A percentile compares a stretch with the other conserved stretches of the same genome.
These are phyloP conservation scores for Gymnoscopelus microlampas DNA, from an alignment of 2,797 vertebrate species.

Conservation along the genomic window DNA sequence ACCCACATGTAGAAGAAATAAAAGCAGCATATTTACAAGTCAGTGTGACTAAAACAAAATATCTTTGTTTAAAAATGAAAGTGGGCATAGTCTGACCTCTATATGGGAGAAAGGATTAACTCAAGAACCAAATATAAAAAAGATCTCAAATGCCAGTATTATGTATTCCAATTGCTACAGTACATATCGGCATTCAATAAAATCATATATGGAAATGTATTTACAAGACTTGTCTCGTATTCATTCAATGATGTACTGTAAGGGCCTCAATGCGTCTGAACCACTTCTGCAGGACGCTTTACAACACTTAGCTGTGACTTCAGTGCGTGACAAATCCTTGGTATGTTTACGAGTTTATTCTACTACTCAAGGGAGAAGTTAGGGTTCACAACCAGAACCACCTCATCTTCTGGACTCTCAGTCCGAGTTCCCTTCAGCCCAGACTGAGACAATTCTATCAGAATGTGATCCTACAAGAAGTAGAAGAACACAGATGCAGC, in stretches of 20 bases:
- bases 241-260: too few species aligned
- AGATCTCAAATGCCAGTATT: constrained; percentile 24
- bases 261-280: too few species aligned
- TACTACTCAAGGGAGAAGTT: constrained; percentile 95
- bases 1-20: constrained; percentile 23
- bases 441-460: constrained; percentile 91
- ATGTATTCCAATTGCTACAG: constrained; percentile 24
- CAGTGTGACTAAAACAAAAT: constrained; percentile 27
- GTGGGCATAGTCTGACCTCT: constrained; percentile 29
- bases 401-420: constrained; percentile 83
- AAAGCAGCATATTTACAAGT: constrained; percentile 76
- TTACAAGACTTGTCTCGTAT: too few species aligned
- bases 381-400: constrained; percentile 94
- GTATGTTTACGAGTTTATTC: constrained; percentile 12
- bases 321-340: too few species aligned
- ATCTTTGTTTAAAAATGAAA: not conserved
- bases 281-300: too few species aligned
- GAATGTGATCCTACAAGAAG: constrained; percentile 89
- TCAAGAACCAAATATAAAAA: constrained; percentile 12
- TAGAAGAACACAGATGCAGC: not conserved
- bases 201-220: not conserved
- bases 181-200: constrained; percentile 25
- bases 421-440: constrained; percentile 88
- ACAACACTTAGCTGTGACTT: too few species aligned
- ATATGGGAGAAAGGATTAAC: constrained; percentile 36